These are phyloP conservation scores for Protophormia terraenovae DNA, from an alignment of 2,888 invertebrate species.

Conservation along the genomic window DNA sequence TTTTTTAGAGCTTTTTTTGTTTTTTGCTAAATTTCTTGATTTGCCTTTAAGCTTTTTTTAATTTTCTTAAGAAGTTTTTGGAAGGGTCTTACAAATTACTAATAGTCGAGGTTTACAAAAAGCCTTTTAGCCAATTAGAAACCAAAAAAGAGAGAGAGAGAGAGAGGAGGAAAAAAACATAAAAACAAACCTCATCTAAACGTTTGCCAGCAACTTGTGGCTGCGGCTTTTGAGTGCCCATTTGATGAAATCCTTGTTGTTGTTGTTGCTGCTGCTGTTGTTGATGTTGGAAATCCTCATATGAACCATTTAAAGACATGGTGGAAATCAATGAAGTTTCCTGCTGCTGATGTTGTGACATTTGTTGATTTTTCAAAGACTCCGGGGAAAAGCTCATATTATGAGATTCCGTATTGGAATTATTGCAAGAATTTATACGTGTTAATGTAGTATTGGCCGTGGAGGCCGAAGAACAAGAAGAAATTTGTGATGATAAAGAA, in stretches of 20 bases:
- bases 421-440: constrained; percentile 70
- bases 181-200: constrained; percentile 76
- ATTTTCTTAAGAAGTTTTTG: not conserved
- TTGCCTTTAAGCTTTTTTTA: not conserved
- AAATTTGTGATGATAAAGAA: constrained; percentile 77
- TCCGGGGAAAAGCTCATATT: constrained; percentile 66
- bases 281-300: constrained; percentile 69
- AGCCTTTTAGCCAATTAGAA: constrained; percentile 54
- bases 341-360: constrained; percentile 73
- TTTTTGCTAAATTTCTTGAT: too few species aligned
- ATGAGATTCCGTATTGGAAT: constrained; percentile 64
- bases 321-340: constrained; percentile 73
- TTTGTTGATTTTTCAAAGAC: constrained; percentile 61
- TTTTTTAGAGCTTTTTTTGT: too few species aligned
- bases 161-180: too few species aligned
- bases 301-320: constrained; percentile 71
- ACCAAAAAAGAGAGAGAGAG: too few species aligned
- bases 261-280: constrained; percentile 49
- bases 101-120: constrained; percentile 33
- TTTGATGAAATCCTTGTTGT: constrained; percentile 36
- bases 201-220: constrained; percentile 71
- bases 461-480: constrained; percentile 76
- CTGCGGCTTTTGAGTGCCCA: constrained; percentile 58
- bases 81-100: not conserved
- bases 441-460: constrained; percentile 75